A percentile compares a stretch with the other conserved stretches of the same genome.
phyloP scores from a whole-genome alignment of 2,888 invertebrate genomes.

The Calameuta idolon region DNA sequence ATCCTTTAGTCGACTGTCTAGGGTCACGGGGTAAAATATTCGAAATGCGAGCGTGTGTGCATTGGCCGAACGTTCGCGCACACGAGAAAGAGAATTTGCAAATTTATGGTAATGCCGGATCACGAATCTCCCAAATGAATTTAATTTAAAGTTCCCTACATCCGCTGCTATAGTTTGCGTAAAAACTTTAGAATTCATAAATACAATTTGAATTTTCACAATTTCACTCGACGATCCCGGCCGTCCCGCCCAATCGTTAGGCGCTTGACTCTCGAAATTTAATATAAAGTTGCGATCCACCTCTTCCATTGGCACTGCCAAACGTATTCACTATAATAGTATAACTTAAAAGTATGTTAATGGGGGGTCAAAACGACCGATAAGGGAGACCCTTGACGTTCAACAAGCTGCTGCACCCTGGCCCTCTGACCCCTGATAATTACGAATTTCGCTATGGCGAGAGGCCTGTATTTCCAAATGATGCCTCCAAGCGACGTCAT shows the following conservation, averaged over 20 bases:
- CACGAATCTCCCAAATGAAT: slow-evolving; percentile 59
- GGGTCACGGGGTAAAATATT: not conserved
- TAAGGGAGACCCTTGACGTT: slow-evolving; percentile 19
- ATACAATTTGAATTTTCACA: slow-evolving; percentile 52
- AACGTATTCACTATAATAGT: not conserved
- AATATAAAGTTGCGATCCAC: slow-evolving; percentile 34
- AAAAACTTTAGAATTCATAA: slow-evolving; percentile 57
- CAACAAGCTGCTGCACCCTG: not conserved
- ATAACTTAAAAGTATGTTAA: slow-evolving; percentile 27
- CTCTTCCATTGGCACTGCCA: not conserved
- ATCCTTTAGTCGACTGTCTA: no score
- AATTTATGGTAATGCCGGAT: slow-evolving; percentile 59
- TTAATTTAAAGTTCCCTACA: slow-evolving; percentile 59
- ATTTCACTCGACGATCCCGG: slow-evolving; percentile 24
- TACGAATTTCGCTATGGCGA: not conserved
- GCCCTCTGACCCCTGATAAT: not conserved
- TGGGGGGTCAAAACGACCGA: slow-evolving; percentile 2
- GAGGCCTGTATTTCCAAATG: no score
- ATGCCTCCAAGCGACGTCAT: no score
- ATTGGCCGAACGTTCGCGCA: no score
- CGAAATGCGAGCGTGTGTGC: not conserved
- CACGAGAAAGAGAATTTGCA: slow-evolving; percentile 43
- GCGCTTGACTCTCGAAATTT: slow-evolving; percentile 33
- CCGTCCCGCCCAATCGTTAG: slow-evolving; percentile 32
- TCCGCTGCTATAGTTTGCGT: slow-evolving; percentile 38